Evolutionary conservation across 2,797 vertebrate genomes (phyloP).

Genomic region (Capromys pilorides): DNA sequence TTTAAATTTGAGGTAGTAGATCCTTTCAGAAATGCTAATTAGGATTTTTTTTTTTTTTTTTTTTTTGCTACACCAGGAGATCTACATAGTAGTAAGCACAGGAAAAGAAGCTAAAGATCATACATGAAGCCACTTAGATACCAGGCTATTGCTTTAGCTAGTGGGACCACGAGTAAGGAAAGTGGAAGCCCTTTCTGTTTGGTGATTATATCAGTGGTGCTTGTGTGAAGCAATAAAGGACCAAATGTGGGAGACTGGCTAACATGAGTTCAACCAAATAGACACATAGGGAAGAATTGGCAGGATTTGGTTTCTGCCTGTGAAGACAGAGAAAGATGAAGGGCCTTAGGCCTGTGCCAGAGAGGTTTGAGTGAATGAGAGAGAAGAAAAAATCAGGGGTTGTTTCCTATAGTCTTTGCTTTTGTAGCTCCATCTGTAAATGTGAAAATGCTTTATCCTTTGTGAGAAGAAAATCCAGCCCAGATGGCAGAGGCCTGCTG

Average conservation of each 20-base stretch:
- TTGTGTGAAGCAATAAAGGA: neutral
- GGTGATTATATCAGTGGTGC: neutral
- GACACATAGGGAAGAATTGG: neutral
- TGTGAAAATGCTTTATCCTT: slow-evolving; percentile 48
- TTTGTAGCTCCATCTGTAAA: neutral
- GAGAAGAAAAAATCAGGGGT: neutral
- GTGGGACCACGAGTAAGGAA: neutral
- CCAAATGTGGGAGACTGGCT: neutral
- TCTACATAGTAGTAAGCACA: neutral
- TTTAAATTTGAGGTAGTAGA: slow-evolving; percentile 47
- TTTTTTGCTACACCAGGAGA: neutral
- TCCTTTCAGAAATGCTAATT: slow-evolving; percentile 7
- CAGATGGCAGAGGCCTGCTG: slow-evolving; percentile 36
- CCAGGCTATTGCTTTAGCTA: neutral
- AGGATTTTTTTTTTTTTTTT: too few relatives aligned
- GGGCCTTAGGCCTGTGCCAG: neutral
- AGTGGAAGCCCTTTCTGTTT: neutral
- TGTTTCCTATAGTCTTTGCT: slow-evolving; percentile 2
- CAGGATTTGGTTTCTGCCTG: neutral
- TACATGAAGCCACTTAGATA: neutral
- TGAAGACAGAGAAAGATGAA: neutral
- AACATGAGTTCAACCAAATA: neutral
- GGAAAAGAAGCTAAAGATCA: neutral
- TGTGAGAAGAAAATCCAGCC: slow-evolving; percentile 40
- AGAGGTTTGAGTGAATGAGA: neutral